Conservation (phyloP, 2,797 vertebrate genomes). For the Epinephelus awoara region DNA sequence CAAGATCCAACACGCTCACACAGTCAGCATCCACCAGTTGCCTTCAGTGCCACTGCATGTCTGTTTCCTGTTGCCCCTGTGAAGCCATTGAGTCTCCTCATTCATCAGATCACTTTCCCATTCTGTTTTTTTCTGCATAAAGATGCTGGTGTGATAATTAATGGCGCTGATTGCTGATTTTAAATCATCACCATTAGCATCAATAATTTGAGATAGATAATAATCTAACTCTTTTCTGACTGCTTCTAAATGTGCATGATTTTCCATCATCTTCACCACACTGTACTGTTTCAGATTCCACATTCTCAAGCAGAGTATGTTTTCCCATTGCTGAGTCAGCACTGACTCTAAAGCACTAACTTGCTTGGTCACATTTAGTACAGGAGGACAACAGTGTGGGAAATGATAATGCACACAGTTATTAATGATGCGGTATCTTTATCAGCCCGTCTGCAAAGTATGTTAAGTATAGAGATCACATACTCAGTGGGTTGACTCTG, state of each 20-base stretch:
- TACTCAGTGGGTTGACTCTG: background rate
- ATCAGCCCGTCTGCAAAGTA: background rate
- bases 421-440: too few species aligned
- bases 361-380: too few species aligned
- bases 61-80: conserved; percentile 6
- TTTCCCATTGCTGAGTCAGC: too few species aligned
- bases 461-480: background rate
- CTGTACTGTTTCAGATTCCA: background rate
- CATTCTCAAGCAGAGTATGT: background rate
- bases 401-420: background rate
- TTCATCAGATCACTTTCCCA: conserved; percentile 17
- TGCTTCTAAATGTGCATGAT: background rate
- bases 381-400: too few species aligned
- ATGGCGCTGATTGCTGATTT: background rate
- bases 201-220: background rate
- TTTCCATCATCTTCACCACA: background rate
- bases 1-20: conserved; percentile 62
- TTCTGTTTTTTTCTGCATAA: background rate
- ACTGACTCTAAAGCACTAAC: too few species aligned
- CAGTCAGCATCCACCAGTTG: conserved; percentile 8
- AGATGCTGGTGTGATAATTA: background rate
- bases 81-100: conserved; percentile 1
- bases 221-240: too few species aligned
- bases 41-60: background rate
- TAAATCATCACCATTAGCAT: background rate